Base-by-base conservation (phyloP, 2,888 invertebrate genomes). In the Tetramorium bicarinatum region DNA sequence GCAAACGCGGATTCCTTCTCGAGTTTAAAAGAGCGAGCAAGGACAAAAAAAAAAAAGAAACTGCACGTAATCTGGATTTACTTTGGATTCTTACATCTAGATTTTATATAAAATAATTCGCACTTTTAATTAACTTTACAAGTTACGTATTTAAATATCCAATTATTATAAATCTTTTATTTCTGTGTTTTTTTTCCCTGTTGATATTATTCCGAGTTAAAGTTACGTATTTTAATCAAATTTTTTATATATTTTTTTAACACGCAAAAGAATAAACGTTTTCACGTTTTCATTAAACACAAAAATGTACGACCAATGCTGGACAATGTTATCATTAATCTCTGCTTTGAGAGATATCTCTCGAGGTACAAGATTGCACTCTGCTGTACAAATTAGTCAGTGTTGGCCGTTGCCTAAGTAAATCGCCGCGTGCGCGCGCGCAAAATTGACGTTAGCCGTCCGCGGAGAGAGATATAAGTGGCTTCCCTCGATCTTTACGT, bases 391-490 rank as follows among this genome's bases (percentile, higher is more conserved):
- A 79, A 79, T 79, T 79, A 79, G 77, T 56, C 29, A 34, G 47
- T 74, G 79, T 47, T 72, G 59, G 47, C 74, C 79, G 74, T 79
- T 71, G 34, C 74, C 47, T 79, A 79, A 79, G 79, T 79, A 79
- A 79, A 79, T 79, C 25, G 79, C 44, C 67, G 77, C 77, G 34
- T n/a, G 64, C 34, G 64, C 13, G 41, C 38, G 38, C 64, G 41
- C 64, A 38, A 79, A 72, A 79, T 79, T 79, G 79, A 59, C 79
- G 79, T 72, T 59, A 59, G 72, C 56, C 79, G 69, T 64, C 25
- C 54, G 25, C 34, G 29, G 29, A 62, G 82, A 52, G 52, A 75
- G 75, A 64, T 41, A 41, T 54, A 52, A 52, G 44, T 52, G 49
- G 61, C 49, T 52, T 49, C 29, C 38, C 82, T 79, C 29, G 29